A percentile compares a stretch with the other conserved stretches of the same genome.
Evolutionary conservation across 2,797 vertebrate genomes (phyloP).

Genomic region (Crenichthys baileyi): DNA sequence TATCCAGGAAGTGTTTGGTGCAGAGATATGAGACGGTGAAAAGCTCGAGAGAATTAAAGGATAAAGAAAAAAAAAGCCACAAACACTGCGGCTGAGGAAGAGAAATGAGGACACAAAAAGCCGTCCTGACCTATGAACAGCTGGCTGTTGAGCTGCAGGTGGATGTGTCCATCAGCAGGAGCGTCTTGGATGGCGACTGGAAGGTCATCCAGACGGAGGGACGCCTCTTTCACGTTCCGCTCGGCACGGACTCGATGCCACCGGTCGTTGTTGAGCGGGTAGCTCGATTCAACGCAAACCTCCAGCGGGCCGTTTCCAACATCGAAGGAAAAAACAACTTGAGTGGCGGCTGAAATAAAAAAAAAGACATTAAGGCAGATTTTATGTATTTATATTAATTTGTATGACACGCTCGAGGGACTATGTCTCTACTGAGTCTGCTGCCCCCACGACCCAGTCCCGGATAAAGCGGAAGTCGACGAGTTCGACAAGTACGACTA

Average conservation of each 20-base stretch:
- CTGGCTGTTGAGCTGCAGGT: slow-evolving; percentile 89
- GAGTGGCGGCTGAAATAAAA: slow-evolving; percentile 80
- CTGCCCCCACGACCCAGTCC: no score
- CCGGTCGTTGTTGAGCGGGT: slow-evolving; percentile 86
- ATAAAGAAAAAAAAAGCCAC: not conserved
- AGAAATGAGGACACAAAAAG: not conserved
- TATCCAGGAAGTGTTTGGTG: not conserved
- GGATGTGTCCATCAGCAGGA: slow-evolving; percentile 84
- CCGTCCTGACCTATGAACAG: slow-evolving; percentile 88
- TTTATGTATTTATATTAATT: no score
- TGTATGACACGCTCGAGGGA: no score
- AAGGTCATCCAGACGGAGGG: slow-evolving; percentile 83
- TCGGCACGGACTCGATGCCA: slow-evolving; percentile 88
- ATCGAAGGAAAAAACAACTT: slow-evolving; percentile 87
- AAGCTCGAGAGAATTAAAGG: not conserved
- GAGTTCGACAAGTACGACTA: no score
- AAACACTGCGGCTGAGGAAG: not conserved
- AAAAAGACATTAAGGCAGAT: no score
- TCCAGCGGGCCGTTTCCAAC: slow-evolving; percentile 87
- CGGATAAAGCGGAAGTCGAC: no score
- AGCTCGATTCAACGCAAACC: slow-evolving; percentile 77
- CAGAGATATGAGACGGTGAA: not conserved
- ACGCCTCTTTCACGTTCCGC: slow-evolving; percentile 88
- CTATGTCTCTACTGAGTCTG: no score
- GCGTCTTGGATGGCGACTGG: slow-evolving; percentile 78